A percentile compares a stretch with the other conserved stretches of the same genome.
Evolutionary conservation across 2,113 vertebrate species (phyloP).

Genomic region (Spheniscus mendiculus): DNA sequence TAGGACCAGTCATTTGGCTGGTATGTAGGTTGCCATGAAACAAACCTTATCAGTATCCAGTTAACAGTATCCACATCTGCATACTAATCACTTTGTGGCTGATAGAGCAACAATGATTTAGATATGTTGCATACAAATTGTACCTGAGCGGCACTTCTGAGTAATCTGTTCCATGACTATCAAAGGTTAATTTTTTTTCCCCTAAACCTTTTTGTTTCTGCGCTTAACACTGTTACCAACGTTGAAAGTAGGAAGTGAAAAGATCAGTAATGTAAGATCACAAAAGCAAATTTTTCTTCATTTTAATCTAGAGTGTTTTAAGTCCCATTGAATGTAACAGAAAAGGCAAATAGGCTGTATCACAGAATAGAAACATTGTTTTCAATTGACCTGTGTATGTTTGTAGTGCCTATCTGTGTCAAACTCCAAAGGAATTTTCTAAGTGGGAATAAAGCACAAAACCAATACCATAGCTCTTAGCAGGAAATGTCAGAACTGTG

Average conservation of each 20-base stretch:
- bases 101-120: not conserved
- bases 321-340: not conserved
- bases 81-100: not conserved
- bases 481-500: not conserved
- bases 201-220: not conserved
- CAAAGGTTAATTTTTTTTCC: not conserved
- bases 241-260: not conserved
- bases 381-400: not conserved
- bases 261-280: not conserved
- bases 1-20: not conserved
- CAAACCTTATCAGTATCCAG: not conserved
- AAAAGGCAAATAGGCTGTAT: not conserved
- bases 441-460: not conserved
- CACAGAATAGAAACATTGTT: not conserved
- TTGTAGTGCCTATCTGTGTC: not conserved
- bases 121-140: not conserved
- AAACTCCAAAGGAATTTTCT: not conserved
- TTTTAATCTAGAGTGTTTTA: not conserved
- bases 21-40: not conserved
- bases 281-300: not conserved
- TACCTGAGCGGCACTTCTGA: not conserved
- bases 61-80: not conserved
- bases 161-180: conserved; percentile 43
- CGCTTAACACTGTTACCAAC: not conserved
- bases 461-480: not conserved